phyloP scores from a whole-genome alignment of 1,140 invertebrate species.

The Sycophila sp. region DNA sequence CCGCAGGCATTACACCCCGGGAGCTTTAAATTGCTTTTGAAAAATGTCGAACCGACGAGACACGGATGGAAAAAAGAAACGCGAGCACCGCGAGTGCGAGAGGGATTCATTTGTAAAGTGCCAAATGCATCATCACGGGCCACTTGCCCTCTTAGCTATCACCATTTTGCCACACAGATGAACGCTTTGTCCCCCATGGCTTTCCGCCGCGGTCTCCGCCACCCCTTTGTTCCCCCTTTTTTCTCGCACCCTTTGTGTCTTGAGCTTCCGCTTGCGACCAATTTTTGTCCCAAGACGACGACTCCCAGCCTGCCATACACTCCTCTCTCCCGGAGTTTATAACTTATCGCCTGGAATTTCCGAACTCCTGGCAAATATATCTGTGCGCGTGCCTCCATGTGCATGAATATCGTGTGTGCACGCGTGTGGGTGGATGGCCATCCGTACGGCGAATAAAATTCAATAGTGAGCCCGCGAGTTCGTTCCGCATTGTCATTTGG shows the following conservation, averaged over 20 bases:
- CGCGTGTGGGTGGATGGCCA: too few species aligned
- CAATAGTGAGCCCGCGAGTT: too few species aligned
- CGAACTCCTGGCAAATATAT: not conserved
- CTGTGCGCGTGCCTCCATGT: not conserved
- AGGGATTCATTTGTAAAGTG: conserved; percentile 37
- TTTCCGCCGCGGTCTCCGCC: not conserved
- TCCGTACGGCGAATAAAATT: too few species aligned
- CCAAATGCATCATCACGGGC: conserved; percentile 38
- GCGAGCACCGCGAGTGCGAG: not conserved
- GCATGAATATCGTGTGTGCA: too few species aligned
- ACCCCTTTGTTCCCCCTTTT: conserved; percentile 11
- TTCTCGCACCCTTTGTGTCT: conserved; percentile 16
- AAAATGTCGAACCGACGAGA: conserved; percentile 10
- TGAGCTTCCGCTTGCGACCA: conserved; percentile 17
- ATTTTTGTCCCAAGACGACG: conserved; percentile 20
- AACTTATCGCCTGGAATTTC: not conserved
- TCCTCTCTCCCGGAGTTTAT: not conserved
- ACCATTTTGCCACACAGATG: conserved; percentile 29
- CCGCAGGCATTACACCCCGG: not conserved
- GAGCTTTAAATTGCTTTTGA: conserved; percentile 1
- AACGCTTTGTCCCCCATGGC: conserved; percentile 4
- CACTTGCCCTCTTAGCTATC: conserved; percentile 32
- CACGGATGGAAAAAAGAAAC: not conserved
- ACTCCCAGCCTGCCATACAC: not conserved
- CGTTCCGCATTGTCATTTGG: too few species aligned